Evolutionary conservation across 2,888 invertebrate genomes (phyloP).

Genomic region (Craniophora ligustri): DNA sequence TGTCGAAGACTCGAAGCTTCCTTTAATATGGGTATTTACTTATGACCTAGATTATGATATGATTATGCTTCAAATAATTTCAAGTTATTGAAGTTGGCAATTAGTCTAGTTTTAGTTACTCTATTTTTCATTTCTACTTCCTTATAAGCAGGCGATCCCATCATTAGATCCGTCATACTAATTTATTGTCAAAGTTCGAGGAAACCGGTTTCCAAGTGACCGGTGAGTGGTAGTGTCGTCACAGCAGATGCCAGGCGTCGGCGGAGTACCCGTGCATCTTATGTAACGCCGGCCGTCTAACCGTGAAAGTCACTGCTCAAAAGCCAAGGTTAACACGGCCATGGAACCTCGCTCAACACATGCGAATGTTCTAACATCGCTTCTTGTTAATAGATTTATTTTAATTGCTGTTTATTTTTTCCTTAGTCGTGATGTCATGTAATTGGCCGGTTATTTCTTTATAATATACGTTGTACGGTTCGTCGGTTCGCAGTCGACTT

Average conservation of each 20-base stretch:
- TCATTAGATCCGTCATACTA: constrained; percentile 39
- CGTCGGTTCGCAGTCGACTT: constrained; percentile 43
- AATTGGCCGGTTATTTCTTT: constrained; percentile 69
- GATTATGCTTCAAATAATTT: too few species aligned
- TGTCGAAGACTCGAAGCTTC: too few species aligned
- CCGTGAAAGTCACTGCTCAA: constrained; percentile 88
- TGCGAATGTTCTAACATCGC: constrained; percentile 81
- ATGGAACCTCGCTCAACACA: constrained; percentile 78
- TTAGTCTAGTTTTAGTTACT: background rate
- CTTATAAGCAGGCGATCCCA: constrained; percentile 25
- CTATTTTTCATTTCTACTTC: constrained; percentile 34
- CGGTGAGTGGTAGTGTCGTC: constrained; percentile 80
- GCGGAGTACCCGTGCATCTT: constrained; percentile 76
- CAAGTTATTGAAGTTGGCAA: too few species aligned
- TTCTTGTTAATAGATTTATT: constrained; percentile 67
- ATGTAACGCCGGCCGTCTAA: constrained; percentile 86
- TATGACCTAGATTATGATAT: too few species aligned
- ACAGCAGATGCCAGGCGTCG: constrained; percentile 75
- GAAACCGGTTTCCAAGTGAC: constrained; percentile 75
- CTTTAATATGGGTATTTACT: too few species aligned
- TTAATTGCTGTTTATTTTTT: constrained; percentile 76
- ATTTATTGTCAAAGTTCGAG: constrained; percentile 57
- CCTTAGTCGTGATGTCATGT: constrained; percentile 79
- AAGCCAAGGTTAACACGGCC: constrained; percentile 87
- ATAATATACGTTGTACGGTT: constrained; percentile 39